Base-by-base conservation (phyloP, 2,113 vertebrate species). In the Tiliqua scincoides region DNA sequence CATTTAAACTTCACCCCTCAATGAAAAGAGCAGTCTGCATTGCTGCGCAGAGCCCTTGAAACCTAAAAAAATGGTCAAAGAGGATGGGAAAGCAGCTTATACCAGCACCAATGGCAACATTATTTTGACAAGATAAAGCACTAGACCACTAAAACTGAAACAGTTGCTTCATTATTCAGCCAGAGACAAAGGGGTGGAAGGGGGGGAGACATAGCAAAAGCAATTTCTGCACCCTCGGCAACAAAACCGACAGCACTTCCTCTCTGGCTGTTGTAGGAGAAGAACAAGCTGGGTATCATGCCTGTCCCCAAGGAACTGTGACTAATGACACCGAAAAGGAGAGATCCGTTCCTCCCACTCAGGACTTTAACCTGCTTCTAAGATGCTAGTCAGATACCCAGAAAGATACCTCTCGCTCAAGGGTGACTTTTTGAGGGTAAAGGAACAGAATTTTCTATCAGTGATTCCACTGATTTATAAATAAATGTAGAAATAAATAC, bases 271-370 rank as follows among this genome's bases (percentile, higher is more conserved):
- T 67, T 65, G 32, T 35, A 59, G 30, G 79, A 74, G 79, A 48
- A 70, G 25, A 32, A 65, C 17, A 61, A 18, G 85, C n/a, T 25
- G 84, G 65, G n/a, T n/a, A n/a, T n/a, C 84, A 86, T 35, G 84
- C 79, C 32, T 65, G 85, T 84, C 27, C 35, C 40, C 83, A 37
- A 84, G 63, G 21, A 81, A 75, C 75, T 9, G 10, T 30, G 40
- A 79, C 54, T 84, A 85, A 92, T 85, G 83, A 20, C 35, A 83
- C 20, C 78, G 43, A 80, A 91, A 92, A 79, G 57, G 17, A 84
- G 75, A 32, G 59, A 89, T 91, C 59, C 57, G 77, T 71, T 90
- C 80, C 65, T 71, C 85, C 72, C 18, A 78, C 32, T 85, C 67
- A 59, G 32, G 65, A 89, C 63, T 85, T 43, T 48, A 83, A 82